Conservation (phyloP, 2,888 invertebrate genomes). For the Archaeoteleia sp. region DNA sequence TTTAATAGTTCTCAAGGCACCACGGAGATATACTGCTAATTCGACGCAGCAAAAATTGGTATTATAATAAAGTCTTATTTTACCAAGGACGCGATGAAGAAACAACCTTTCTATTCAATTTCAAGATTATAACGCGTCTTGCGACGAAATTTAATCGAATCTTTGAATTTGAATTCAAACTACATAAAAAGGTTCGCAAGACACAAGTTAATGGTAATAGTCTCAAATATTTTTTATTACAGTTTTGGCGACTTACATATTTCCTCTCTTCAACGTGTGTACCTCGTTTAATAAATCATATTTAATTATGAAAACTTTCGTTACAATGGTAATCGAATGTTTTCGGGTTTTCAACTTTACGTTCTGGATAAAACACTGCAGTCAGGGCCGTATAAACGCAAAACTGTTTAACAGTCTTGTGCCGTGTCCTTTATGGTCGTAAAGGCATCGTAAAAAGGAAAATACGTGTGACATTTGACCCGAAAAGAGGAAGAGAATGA, state of each 20-base stretch:
- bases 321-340: slow-evolving; percentile 32
- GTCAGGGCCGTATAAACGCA: slow-evolving; percentile 9
- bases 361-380: slow-evolving; percentile 1
- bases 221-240: no score
- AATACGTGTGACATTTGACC: slow-evolving; percentile 61
- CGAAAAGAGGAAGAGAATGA: slow-evolving; percentile 32
- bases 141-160: no score
- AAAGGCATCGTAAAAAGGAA: slow-evolving; percentile 62
- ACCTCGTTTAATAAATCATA: no score
- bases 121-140: no score
- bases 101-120: no score
- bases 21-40: not conserved
- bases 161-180: no score
- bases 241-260: no score
- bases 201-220: no score
- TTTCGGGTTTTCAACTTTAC: slow-evolving; percentile 15
- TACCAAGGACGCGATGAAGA: no score
- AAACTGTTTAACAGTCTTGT: slow-evolving; percentile 51
- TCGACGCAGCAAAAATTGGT: not conserved
- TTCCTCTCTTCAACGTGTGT: no score
- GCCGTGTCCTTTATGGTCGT: slow-evolving; percentile 58
- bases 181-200: no score
- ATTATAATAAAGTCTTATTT: no score
- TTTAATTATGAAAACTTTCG: slow-evolving; percentile 1
- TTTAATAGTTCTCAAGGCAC: not conserved